A percentile compares a stretch with the other conserved stretches of the same genome.
Conservation (phyloP, 2,888 invertebrate genomes). For the Philaethria dido region DNA sequence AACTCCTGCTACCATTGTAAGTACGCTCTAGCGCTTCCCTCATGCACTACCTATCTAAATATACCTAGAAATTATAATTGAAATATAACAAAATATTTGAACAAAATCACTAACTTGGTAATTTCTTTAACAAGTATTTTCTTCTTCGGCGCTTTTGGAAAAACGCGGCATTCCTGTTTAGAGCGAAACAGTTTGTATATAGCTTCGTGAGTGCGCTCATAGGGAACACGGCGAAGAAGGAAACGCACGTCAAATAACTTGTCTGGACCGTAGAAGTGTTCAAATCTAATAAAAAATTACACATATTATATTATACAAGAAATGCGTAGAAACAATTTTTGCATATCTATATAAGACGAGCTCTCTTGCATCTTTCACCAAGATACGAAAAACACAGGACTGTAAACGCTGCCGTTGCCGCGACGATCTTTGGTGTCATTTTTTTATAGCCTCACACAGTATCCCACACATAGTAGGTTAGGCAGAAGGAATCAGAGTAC, state of each 20-base stretch:
- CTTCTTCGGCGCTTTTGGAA: slow-evolving; percentile 52
- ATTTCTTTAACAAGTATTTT: slow-evolving; percentile 47
- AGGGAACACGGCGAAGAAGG: slow-evolving; percentile 67
- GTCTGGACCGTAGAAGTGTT: slow-evolving; percentile 47
- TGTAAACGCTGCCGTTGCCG: too few species aligned
- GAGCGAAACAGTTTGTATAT: slow-evolving; percentile 62
- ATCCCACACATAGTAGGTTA: too few species aligned
- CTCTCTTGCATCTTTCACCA: too few species aligned
- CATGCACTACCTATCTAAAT: too few species aligned
- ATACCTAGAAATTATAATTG: background rate
- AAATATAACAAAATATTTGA: background rate
- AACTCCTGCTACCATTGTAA: too few species aligned
- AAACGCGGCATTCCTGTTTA: slow-evolving; percentile 57
- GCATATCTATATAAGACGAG: too few species aligned
- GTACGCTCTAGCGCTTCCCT: too few species aligned
- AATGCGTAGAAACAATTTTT: too few species aligned
- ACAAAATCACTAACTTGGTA: slow-evolving; percentile 49
- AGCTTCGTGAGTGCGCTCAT: slow-evolving; percentile 75
- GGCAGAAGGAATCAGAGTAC: too few species aligned
- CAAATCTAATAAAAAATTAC: slow-evolving; percentile 52
- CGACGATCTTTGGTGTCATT: too few species aligned
- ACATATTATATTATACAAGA: background rate
- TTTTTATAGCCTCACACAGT: too few species aligned
- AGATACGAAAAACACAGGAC: too few species aligned
- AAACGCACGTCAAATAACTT: slow-evolving; percentile 71